Base-by-base conservation (phyloP, 2,113 vertebrate species). In the Cervus canadensis region DNA sequence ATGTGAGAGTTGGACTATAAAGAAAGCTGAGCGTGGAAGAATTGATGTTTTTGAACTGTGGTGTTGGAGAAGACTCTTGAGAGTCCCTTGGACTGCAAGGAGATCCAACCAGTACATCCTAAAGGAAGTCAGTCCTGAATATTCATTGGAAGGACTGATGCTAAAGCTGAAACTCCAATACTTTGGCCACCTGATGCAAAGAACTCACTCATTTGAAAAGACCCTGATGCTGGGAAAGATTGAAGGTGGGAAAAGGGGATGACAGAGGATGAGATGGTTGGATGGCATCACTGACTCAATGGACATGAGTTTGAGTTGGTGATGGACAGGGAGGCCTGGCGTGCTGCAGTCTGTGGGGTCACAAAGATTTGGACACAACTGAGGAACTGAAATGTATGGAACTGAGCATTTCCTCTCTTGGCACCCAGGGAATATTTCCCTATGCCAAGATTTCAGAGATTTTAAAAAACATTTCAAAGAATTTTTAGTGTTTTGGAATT, bases 231-330 rank as follows among this genome's bases (percentile, higher is more conserved):
- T 71, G 67, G n/a, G 67, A 71, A 23, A 3, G 10, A 40, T 6
- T 40, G n/a, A 6, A 16, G 19, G n/a, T 2, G 0, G 19, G 19
- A 40, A 19, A 40, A 71, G 19, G 19, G n/a, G n/a, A 40, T 0
- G 0, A 40, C 19, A 12, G 67, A 71, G n/a, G 19, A 23, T 71
- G 19, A 71, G 10, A 40, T 71, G 67, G 2, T 23, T 40, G 67
- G 67, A 40, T 40, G 67, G 10, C n/a, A 6, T 71, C 36, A 10
- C n/a, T 0, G 10, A 40, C 10, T 40, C 19, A 12, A 23, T 40
- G 19, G n/a, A 6, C 0, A 6, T 40, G n/a, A 71, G 67, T 40
- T 6, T 40, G 19, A 13, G 67, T 23, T 71, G 67, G n/a, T 71
- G 67, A 71, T 71, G 67, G 67, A 71, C 19, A 40, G 19, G n/a